Percentiles rank a stretch among this genome's conserved stretches.
Evolutionary conservation across 2,888 invertebrate genomes (phyloP).

Genomic region (Epinotia nisella): DNA sequence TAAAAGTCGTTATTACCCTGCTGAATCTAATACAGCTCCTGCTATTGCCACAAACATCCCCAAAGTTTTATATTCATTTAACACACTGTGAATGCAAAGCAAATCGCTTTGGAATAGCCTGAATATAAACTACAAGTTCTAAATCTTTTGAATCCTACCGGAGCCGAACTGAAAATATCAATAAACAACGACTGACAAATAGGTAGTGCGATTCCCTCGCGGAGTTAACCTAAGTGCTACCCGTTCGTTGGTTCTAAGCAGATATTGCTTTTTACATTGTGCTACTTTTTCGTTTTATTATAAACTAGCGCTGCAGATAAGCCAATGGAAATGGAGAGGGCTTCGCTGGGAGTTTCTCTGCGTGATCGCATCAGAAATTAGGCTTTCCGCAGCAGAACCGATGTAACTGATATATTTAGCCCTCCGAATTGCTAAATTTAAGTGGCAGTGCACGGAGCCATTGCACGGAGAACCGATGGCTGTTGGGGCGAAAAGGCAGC

Average conservation of each 20-base stretch:
- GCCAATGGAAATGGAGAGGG: no score
- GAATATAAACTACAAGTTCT: constrained; percentile 49
- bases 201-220: constrained; percentile 58
- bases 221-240: constrained; percentile 62
- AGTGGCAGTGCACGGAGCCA: no score
- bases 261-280: constrained; percentile 46
- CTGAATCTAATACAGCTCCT: not conserved
- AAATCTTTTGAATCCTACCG: constrained; percentile 46
- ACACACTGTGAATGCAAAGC: constrained; percentile 20
- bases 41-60: constrained; percentile 9
- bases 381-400: no score
- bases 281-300: constrained; percentile 26
- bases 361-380: no score
- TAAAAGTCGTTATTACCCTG: not conserved
- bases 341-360: no score
- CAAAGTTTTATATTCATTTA: constrained; percentile 13
- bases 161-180: constrained; percentile 59
- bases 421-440: no score
- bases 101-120: constrained; percentile 42
- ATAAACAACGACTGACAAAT: constrained; percentile 66
- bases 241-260: constrained; percentile 48
- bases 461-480: no score
- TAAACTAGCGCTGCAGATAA: no score
- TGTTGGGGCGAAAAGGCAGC: no score
- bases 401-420: no score